Evolutionary conservation across 2,797 vertebrate genomes (phyloP).

Genomic region (Hydrocynus forskahlii): DNA sequence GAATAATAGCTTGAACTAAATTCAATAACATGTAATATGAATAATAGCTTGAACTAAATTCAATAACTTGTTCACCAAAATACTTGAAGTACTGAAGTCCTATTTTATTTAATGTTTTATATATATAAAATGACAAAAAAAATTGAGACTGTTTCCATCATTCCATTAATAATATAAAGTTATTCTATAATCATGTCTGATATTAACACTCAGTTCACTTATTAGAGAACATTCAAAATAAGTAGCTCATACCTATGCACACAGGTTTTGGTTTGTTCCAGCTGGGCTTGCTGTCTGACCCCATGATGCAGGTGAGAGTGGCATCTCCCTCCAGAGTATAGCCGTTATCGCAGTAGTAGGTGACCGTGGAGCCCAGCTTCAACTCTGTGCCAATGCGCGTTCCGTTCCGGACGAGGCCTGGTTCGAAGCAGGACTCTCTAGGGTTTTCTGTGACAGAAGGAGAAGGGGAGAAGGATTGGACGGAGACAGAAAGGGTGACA

Average conservation of each 20-base stretch:
- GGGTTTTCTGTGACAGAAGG: conserved; percentile 88
- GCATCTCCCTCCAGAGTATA: conserved; percentile 90
- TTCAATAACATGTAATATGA: no score
- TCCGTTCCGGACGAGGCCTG: conserved; percentile 89
- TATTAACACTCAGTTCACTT: not conserved
- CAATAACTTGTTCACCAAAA: no score
- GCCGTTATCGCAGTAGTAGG: conserved; percentile 93
- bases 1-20: no score
- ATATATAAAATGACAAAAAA: no score
- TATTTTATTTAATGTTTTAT: no score
- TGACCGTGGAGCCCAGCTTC: conserved; percentile 91
- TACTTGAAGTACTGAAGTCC: no score
- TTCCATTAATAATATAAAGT: no score
- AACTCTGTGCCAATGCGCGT: conserved; percentile 88
- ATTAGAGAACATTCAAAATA: not conserved
- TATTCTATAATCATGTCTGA: no score
- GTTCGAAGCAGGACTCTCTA: conserved; percentile 97
- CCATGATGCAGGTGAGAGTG: conserved; percentile 92
- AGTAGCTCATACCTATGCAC: conserved; percentile 85
- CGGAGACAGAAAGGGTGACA: not conserved
- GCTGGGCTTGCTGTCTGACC: conserved; percentile 88
- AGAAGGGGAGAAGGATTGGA: conserved; percentile 41
- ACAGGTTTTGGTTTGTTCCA: conserved; percentile 93
- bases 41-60: no score
- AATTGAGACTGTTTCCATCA: no score